phyloP scores from a whole-genome alignment of 2,888 invertebrate species.

The Parapristionchus giblindavisi region DNA sequence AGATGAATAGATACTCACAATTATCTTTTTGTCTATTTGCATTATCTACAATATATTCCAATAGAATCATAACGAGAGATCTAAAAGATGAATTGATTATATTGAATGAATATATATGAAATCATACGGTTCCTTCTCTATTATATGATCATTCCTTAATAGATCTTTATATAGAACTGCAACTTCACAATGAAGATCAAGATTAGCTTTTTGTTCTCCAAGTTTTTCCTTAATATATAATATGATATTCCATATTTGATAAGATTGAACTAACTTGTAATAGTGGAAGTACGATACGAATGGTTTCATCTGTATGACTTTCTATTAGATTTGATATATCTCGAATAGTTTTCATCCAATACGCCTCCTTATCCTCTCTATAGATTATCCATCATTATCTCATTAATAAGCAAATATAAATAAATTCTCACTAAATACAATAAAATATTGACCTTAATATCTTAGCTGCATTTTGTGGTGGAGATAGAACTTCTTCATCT shows the following conservation, averaged over 20 bases:
- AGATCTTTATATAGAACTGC: conserved; percentile 64
- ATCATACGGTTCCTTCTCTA: conserved; percentile 53
- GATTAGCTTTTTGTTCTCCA: conserved; percentile 52
- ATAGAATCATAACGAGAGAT: conserved; percentile 54
- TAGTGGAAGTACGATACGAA: conserved; percentile 13
- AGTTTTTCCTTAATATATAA: conserved; percentile 36
- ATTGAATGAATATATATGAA: not conserved
- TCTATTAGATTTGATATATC: conserved; percentile 24
- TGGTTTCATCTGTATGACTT: conserved; percentile 19
- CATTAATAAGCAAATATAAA: too few species aligned
- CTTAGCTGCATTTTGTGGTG: not conserved
- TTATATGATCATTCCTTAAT: conserved; percentile 54
- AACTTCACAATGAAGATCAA: conserved; percentile 66
- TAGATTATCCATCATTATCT: not conserved
- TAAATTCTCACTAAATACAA: not conserved
- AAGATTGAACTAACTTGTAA: not conserved
- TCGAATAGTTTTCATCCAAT: conserved; percentile 34
- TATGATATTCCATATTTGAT: not conserved
- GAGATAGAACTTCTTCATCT: conserved; percentile 14
- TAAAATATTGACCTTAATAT: conserved; percentile 14
- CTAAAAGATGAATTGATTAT: conserved; percentile 37
- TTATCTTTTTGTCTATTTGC: conserved; percentile 62
- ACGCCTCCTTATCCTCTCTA: conserved; percentile 26
- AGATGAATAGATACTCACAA: conserved; percentile 47
- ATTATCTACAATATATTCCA: conserved; percentile 60